Evolutionary conservation across 2,797 vertebrate species (phyloP).

Genomic region (Arctocebus calabarensis): DNA sequence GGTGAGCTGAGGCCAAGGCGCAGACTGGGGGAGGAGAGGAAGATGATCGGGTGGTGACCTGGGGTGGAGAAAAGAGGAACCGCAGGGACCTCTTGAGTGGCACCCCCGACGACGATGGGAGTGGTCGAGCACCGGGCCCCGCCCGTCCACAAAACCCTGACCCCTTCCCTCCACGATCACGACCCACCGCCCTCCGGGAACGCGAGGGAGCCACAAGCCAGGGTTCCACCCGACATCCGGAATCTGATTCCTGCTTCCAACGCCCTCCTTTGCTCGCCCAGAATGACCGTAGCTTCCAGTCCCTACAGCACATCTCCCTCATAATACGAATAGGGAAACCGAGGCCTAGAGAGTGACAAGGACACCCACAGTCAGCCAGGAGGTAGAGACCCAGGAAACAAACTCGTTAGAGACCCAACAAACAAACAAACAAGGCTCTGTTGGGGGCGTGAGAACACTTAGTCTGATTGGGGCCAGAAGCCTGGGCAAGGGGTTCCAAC

Average conservation of each 20-base stretch:
- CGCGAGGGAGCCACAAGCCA: not conserved
- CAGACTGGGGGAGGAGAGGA: rapidly evolving
- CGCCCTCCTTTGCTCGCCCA: not conserved
- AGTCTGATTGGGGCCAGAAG: not conserved
- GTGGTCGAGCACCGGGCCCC: rapidly evolving
- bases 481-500: not conserved
- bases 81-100: rapidly evolving
- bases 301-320: not conserved
- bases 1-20: not conserved
- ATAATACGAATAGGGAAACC: not conserved
- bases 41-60: not conserved
- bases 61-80: not conserved
- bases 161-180: not conserved
- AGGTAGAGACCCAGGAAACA: not conserved
- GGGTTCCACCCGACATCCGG: not conserved
- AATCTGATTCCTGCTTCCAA: not conserved
- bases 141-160: not conserved
- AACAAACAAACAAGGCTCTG: not conserved
- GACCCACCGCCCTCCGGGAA: not conserved
- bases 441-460: not conserved
- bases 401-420: not conserved
- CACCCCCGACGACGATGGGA: rapidly evolving
- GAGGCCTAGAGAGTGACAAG: not conserved
- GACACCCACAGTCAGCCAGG: too few species aligned
- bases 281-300: not conserved